Percentiles rank a stretch among this genome's conserved stretches.
Conservation (phyloP, 2,888 invertebrate species). For the Lasioglossum leucozonium region DNA sequence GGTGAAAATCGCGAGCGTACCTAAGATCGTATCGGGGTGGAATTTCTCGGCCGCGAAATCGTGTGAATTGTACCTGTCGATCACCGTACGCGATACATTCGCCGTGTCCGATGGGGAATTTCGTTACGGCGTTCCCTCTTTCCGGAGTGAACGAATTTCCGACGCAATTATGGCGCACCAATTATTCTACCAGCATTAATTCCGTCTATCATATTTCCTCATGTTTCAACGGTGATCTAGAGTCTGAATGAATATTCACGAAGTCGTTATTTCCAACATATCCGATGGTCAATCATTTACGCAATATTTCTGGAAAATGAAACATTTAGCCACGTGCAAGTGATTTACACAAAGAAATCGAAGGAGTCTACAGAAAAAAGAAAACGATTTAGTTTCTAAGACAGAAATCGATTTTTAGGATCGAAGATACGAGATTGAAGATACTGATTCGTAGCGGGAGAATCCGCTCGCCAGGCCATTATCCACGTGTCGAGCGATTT, state of each 20-base stretch:
- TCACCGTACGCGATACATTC: constrained; percentile 46
- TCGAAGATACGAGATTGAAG: background rate
- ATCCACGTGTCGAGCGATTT: constrained; percentile 17
- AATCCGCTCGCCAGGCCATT: background rate
- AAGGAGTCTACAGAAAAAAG: no score
- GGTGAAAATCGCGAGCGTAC: constrained; percentile 28
- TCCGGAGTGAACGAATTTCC: constrained; percentile 19
- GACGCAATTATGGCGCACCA: background rate
- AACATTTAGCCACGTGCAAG: no score
- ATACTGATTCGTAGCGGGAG: background rate
- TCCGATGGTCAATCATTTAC: no score
- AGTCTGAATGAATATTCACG: background rate
- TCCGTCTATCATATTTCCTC: no score
- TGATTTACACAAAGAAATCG: no score
- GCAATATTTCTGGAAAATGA: background rate
- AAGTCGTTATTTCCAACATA: no score
- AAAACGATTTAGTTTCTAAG: background rate
- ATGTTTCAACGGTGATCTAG: no score
- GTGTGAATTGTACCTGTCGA: constrained; percentile 49
- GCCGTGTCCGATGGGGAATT: constrained; percentile 30
- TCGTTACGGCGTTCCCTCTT: constrained; percentile 25
- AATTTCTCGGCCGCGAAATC: constrained; percentile 52
- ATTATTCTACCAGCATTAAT: constrained; percentile 39
- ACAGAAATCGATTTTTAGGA: no score
- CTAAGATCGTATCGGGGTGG: constrained; percentile 57